These are phyloP conservation scores for Synergus japonicus DNA, from an alignment of 2,888 invertebrate species.

Conservation along the genomic window DNA sequence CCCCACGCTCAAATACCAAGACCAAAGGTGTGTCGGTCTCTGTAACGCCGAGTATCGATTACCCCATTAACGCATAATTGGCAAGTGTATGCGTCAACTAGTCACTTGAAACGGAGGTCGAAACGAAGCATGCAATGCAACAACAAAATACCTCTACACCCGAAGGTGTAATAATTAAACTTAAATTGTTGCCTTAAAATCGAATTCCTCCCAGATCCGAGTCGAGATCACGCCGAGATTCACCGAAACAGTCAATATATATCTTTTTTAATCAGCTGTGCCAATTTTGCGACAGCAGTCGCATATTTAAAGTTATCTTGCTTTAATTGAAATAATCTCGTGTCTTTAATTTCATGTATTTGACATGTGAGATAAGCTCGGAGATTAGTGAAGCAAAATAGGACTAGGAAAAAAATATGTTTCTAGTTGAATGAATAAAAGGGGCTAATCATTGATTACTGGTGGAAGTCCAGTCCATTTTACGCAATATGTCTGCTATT, in stretches of 20 bases:
- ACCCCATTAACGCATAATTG: constrained; percentile 53
- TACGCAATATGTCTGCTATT: constrained; percentile 66
- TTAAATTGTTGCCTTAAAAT: constrained; percentile 21
- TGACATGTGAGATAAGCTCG: too few relatives aligned
- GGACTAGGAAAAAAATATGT: too few relatives aligned
- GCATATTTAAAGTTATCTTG: too few relatives aligned
- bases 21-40: constrained; percentile 47
- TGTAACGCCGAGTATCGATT: constrained; percentile 53
- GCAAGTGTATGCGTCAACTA: constrained; percentile 24
- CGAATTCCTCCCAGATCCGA: constrained; percentile 9
- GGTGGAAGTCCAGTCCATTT: constrained; percentile 57
- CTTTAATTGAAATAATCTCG: too few relatives aligned
- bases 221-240: too few relatives aligned
- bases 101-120: constrained; percentile 10
- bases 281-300: too few relatives aligned
- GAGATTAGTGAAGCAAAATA: too few relatives aligned
- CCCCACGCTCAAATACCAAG: constrained; percentile 28
- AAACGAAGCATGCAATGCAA: constrained; percentile 8
- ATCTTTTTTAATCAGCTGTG: too few relatives aligned
- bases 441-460: background rate
- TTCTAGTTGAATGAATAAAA: background rate
- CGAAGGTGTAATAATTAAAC: constrained; percentile 36
- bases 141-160: constrained; percentile 24
- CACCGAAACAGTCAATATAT: too few relatives aligned
- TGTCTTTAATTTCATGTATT: too few relatives aligned